Percentiles rank a stretch among this genome's conserved stretches.
These are phyloP conservation scores for Limanda limanda DNA, from an alignment of 2,113 vertebrate species.

Conservation along the genomic window DNA sequence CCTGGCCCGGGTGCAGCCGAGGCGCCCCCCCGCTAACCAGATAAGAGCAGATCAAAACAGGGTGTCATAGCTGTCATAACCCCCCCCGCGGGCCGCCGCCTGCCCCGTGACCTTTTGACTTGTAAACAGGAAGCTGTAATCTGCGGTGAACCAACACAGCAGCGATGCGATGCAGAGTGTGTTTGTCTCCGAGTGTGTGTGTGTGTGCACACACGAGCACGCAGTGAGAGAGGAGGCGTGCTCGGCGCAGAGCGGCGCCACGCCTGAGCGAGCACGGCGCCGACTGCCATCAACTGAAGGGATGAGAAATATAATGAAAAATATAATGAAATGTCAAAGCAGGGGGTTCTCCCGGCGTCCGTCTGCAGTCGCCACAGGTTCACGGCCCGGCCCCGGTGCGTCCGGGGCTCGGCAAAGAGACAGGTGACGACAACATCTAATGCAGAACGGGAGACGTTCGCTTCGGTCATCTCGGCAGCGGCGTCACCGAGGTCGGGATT, in stretches of 20 bases:
- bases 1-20: constrained; percentile 28
- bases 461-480: constrained; percentile 61
- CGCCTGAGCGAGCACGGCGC: constrained; percentile 75
- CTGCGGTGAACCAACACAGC: constrained; percentile 62
- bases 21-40: constrained; percentile 49
- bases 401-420: constrained; percentile 52
- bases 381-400: constrained; percentile 43
- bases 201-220: constrained; percentile 24
- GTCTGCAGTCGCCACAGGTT: constrained; percentile 63
- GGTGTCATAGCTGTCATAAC: constrained; percentile 64
- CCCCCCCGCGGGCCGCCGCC: constrained; percentile 9
- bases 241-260: constrained; percentile 67
- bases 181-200: constrained; percentile 37
- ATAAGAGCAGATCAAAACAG: constrained; percentile 70
- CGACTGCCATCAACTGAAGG: constrained; percentile 78
- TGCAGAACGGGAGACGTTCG: constrained; percentile 42
- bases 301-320: constrained; percentile 84
- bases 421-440: constrained; percentile 71
- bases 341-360: constrained; percentile 63
- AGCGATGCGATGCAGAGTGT: constrained; percentile 32
- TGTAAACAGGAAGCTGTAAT: constrained; percentile 78
- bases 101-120: constrained; percentile 72
- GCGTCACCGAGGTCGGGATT: constrained; percentile 60
- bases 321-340: constrained; percentile 84
- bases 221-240: constrained; percentile 65